Evolutionary conservation across 2,888 invertebrate genomes (phyloP).

Genomic region (Drosophila niveifrons): DNA sequence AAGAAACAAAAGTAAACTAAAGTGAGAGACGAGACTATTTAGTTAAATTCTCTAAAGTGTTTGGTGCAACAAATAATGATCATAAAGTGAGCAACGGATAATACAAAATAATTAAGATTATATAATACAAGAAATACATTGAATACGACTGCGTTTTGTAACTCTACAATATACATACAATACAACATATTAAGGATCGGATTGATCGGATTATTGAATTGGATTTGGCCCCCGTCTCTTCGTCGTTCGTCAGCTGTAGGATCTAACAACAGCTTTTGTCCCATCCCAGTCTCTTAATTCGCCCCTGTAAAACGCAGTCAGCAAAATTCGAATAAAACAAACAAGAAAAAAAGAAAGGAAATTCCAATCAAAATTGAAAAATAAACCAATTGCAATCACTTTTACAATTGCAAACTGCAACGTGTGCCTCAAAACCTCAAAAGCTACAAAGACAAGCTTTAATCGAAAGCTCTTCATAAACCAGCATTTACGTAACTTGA

Average conservation of each 20-base stretch:
- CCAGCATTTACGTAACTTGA: conserved; percentile 71
- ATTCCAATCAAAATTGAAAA: conserved; percentile 65
- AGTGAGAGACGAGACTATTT: conserved; percentile 22
- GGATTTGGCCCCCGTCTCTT: conserved; percentile 38
- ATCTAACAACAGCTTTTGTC: conserved; percentile 22
- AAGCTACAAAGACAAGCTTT: conserved; percentile 57
- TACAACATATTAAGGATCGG: conserved; percentile 24
- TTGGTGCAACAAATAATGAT: conserved; percentile 63
- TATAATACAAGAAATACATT: conserved; percentile 21
- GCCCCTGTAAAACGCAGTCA: conserved; percentile 57
- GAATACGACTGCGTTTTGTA: conserved; percentile 42
- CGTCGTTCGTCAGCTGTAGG: conserved; percentile 15
- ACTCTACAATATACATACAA: conserved; percentile 25
- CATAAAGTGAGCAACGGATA: conserved; percentile 61
- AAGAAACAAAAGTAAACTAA: conserved; percentile 34
- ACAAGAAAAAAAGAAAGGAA: conserved; percentile 43
- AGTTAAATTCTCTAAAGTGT: conserved; percentile 34
- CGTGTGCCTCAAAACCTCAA: conserved; percentile 59
- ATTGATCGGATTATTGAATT: conserved; percentile 54
- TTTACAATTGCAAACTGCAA: conserved; percentile 26
- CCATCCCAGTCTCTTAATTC: background rate
- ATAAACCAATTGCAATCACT: conserved; percentile 32
- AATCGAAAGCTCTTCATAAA: conserved; percentile 44
- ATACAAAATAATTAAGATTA: conserved; percentile 19
- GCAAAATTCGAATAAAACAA: conserved; percentile 41